A percentile compares a stretch with the other conserved stretches of the same genome.
These are phyloP conservation scores for Crypturellus tataupa DNA, from an alignment of 2,797 vertebrate genomes.

Conservation along the genomic window DNA sequence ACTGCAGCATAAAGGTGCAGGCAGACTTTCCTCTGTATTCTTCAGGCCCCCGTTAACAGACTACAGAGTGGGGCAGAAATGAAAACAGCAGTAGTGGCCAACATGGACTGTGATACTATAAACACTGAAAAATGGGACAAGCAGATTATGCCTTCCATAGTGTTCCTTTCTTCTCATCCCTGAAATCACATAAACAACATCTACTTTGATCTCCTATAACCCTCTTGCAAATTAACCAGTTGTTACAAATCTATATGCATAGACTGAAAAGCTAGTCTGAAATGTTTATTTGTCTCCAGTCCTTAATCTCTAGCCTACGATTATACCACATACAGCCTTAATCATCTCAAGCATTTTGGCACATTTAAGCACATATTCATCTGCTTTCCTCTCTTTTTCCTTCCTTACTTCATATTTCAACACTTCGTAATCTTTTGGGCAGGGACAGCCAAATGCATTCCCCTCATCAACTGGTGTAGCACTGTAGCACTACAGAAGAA, in stretches of 20 bases:
- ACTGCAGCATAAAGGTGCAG: background rate
- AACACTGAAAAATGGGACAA: conserved; percentile 25
- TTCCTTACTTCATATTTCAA: background rate
- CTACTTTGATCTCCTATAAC: conserved; percentile 40
- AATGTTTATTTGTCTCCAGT: conserved; percentile 42
- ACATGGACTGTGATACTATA: background rate
- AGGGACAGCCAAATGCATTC: background rate
- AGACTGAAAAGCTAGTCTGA: background rate
- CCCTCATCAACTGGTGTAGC: background rate
- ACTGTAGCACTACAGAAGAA: background rate
- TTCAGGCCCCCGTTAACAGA: background rate
- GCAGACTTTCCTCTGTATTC: background rate
- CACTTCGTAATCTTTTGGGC: background rate
- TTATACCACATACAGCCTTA: conserved; percentile 7
- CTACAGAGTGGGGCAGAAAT: background rate
- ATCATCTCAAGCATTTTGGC: background rate
- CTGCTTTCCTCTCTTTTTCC: background rate
- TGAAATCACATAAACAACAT: conserved; percentile 22
- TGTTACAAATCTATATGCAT: background rate
- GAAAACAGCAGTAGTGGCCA: background rate
- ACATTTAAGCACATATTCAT: background rate
- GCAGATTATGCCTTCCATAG: background rate
- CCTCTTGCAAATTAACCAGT: conserved; percentile 17
- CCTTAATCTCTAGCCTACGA: background rate
- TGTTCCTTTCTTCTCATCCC: conserved; percentile 54